These are phyloP conservation scores for Heteronetta atricapilla DNA, from an alignment of 2,113 vertebrate species.

Conservation along the genomic window DNA sequence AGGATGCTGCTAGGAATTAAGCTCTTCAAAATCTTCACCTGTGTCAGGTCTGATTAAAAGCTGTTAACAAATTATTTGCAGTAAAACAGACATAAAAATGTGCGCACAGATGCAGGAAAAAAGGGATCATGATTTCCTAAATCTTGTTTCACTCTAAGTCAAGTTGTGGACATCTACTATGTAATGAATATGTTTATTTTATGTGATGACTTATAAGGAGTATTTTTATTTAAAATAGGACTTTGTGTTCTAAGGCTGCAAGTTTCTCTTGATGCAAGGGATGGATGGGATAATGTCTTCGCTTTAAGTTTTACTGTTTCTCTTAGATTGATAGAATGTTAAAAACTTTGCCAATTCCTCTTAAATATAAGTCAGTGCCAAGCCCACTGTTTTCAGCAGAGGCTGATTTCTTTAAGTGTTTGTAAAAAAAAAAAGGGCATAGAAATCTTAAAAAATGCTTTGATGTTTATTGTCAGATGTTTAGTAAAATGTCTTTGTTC, in stretches of 20 bases:
- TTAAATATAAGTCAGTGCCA: not conserved
- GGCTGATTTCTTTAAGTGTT: not conserved
- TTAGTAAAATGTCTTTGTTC: not conserved
- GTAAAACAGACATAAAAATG: not conserved
- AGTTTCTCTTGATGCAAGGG: not conserved
- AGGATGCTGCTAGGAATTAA: not conserved
- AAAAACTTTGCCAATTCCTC: not conserved
- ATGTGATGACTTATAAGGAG: not conserved
- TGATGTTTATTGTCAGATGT: conserved; percentile 2
- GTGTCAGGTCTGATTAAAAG: not conserved
- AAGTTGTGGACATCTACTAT: not conserved
- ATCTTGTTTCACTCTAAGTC: not conserved
- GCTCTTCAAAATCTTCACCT: not conserved
- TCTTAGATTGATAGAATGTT: not conserved
- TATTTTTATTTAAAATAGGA: not conserved
- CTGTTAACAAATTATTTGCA: not conserved
- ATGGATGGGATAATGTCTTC: not conserved
- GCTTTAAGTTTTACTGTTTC: not conserved
- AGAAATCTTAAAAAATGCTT: not conserved
- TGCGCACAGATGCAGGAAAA: not conserved
- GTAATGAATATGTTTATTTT: not conserved
- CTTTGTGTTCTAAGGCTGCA: not conserved
- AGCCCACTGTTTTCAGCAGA: not conserved
- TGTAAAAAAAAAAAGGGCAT: not conserved
- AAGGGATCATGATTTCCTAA: not conserved